Evolutionary conservation across 2,888 invertebrate species (phyloP), one percentile per base, ranked within the genome.

Genomic region (Watsonalla binaria): DNA sequence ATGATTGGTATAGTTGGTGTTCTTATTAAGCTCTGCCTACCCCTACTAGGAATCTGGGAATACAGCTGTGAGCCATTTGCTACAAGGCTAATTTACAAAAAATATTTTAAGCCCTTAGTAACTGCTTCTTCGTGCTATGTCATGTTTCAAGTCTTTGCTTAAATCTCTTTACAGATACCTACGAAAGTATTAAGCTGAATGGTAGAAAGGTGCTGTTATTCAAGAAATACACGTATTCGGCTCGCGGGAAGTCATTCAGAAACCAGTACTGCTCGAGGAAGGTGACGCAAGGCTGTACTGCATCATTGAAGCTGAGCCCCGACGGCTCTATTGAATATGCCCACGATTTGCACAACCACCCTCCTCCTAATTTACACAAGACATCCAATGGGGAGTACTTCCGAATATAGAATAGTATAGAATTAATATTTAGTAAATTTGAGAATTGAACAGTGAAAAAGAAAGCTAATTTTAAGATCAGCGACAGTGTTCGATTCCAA

Each of bases 341-440:
- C 2, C 0, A 0, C 5, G 13, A 5, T 2, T 14, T 52, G 0
- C 69, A 66, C 53, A 62, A 58, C 46, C 69, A 69, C 49, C 24
- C 51, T 0, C 63, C 65, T 0, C 68, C 64, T 2, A 37, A 35
- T 11, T 6, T 35, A 11, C 15, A 6, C 15, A 46, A 14, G 15
- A 46, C 15, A 1, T 15, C 13, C 13, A 46, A 11, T 14, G 46
- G 46, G 6, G 15, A 14, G 5, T 46, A 46, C 8, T 6, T 13
- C 6, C 13, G 46, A 11, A 8, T 37, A 8, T 37, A 37, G 37
- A 7, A 37, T 37, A 7, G 7, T n/a, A n/a, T n/a, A n/a, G n/a
- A 24, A 24, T 24, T 24, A 24, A 24, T n/a, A n/a, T n/a, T 1
- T 24, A 24, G 24, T 24, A 2, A 24, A 24, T 24, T 24, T 4